Base-by-base conservation (phyloP, 2,797 vertebrate genomes). In the Morus bassanus region DNA sequence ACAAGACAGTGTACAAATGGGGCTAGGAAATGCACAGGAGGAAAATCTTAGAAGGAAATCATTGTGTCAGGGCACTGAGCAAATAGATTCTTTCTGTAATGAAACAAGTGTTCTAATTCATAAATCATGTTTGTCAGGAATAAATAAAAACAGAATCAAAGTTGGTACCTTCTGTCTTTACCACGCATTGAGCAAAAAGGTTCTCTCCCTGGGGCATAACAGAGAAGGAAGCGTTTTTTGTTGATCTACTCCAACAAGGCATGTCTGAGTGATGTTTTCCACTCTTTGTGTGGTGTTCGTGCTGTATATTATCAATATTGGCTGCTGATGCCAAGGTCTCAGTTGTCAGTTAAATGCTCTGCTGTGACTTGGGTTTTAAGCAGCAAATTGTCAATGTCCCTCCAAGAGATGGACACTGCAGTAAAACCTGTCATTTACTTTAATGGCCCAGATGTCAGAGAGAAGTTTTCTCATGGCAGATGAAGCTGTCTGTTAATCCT, bases 61-160 rank as follows among this genome's bases (percentile, higher is more conserved):
- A 97, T 73, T 73, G 89, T 96, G 95, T 95, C 93, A 63, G 85
- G 86, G 79, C 94, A 81, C 10, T 33, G 85, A 97, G 85, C 88
- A 77, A 89, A 94, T 57, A 94, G 86, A 93, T 92, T 31, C 70
- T 93, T 87, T 91, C 80, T 57, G 35, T 94, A 96, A 95, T 67
- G 89, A 97, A 97, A 95, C 92, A 94, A 96, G 88, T 82, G 25
- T 64, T 92, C 31, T 59, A 88, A 94, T 94, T 95, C 97, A 96
- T 98, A 96, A 97, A 98, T 97, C 95, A 93, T 37, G 59, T 80
- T 92, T 97, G 93, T 89, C 92, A 96, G 70, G 85, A 91, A 95
- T 90, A 97, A 97, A 96, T 90, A 90, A 83, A 91, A 88, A 31
- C 37, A 90, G 69, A 82, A 74, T 69, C 51, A 39, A 89, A 96